Percentiles rank a stretch among this genome's conserved stretches.
These are phyloP conservation scores for Clarias platycephalus DNA, from an alignment of 2,797 vertebrate genomes.

Conservation along the genomic window DNA sequence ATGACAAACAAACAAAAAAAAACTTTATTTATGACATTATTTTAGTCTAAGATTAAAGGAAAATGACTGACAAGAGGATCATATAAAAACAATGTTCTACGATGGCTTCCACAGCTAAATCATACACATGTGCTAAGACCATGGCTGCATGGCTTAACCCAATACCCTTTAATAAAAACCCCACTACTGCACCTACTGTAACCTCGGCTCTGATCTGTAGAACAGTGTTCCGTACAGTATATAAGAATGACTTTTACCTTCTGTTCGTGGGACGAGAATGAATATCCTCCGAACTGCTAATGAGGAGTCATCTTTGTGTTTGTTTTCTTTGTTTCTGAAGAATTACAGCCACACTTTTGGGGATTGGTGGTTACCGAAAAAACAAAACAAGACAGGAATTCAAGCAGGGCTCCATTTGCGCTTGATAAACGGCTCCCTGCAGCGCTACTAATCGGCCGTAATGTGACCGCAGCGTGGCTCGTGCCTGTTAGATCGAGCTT, in stretches of 20 bases:
- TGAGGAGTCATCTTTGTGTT: not conserved
- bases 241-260: not conserved
- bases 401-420: not conserved
- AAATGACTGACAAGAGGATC: not conserved
- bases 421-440: slow-evolving; percentile 19
- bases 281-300: not conserved
- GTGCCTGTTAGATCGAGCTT: not conserved
- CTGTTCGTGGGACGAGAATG: not conserved
- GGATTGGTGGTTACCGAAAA: not conserved
- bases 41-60: too few relatives aligned
- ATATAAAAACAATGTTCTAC: not conserved
- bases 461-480: slow-evolving; percentile 4
- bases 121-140: not conserved
- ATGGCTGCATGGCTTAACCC: too few relatives aligned
- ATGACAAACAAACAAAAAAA: too few relatives aligned
- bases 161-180: too few relatives aligned
- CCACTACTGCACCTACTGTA: not conserved
- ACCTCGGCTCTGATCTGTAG: not conserved
- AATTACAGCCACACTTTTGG: not conserved
- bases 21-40: too few relatives aligned
- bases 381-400: slow-evolving; percentile 5
- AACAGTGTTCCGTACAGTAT: not conserved
- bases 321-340: not conserved
- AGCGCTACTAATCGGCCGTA: slow-evolving; percentile 12
- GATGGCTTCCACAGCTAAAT: not conserved